Evolutionary conservation across 2,113 vertebrate species (phyloP), one percentile per base, ranked within the genome.

Genomic region (Calypte anna): DNA sequence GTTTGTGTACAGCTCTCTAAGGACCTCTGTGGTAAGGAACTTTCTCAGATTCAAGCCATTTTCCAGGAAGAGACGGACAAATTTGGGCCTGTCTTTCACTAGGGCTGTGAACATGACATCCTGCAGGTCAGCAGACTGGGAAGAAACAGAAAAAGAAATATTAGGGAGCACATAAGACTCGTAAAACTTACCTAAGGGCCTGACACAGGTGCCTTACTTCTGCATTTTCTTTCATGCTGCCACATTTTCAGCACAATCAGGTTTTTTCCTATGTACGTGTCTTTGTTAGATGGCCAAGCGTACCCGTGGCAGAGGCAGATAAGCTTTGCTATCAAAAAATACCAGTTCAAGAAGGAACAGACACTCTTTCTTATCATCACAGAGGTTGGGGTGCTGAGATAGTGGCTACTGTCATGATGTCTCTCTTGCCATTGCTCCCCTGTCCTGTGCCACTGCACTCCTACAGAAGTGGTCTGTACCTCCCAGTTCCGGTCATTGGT

Each of bases 21-120:
- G 98, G 30, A 98, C 98, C 8, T 98, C 97, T 2, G 98, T 98
- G 38, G 97, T 97, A 91, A 99, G 98, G 86, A 99, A 99, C 59
- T 99, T 98, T 5, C 97, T 92, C 82, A 99, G 95, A 61, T 97
- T 97, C 97, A 99, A 97, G 7, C 99, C 99, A 0, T 99, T 99
- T 84, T 99, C 99, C 96, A 99, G 97, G 50, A 99, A 98, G 54
- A 99, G 98, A 21, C 97, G 98, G 72, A 99, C 99, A 93, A 99
- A 99, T 83, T 98, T 98, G 64, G 99, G 98, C 73, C 98, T 99
- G 95, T 99, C 98, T 64, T 99, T 98, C 55, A 99, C 97, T 44
- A 99, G 97, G 6, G 99, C 99, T 3, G 98, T 99, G 83, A 98
- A 98, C 99, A 99, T 99, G 94, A 99, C 98, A 36, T 98, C 97